phyloP scores from a whole-genome alignment of 1,140 invertebrate species.

The Phortica variegata region DNA sequence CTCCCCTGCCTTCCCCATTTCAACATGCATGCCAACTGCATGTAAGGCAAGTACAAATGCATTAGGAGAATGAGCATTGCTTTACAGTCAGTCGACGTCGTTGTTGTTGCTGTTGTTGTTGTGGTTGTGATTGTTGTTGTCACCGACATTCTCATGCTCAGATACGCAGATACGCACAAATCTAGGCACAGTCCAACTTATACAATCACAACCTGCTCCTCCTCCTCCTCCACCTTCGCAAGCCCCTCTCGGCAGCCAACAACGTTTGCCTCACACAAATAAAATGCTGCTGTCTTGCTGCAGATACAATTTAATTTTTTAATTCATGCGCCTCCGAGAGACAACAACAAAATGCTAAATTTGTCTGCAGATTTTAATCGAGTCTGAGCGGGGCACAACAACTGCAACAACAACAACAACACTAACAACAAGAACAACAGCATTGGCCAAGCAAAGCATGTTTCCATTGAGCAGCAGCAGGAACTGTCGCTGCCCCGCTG shows the following conservation, averaged over 20 bases:
- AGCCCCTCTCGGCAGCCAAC: too few species aligned
- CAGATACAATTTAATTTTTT: constrained; percentile 53
- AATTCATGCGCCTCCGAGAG: constrained; percentile 41
- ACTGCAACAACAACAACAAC: constrained; percentile 14
- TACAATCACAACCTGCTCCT: too few species aligned
- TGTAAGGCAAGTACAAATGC: neutral
- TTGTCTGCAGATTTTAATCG: constrained; percentile 54
- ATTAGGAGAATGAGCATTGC: constrained; percentile 40
- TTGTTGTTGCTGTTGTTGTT: constrained; percentile 14
- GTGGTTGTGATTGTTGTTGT: too few species aligned
- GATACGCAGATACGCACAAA: too few species aligned
- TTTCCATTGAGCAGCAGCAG: constrained; percentile 35
- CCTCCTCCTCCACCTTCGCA: too few species aligned
- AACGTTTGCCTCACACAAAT: too few species aligned
- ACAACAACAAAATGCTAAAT: constrained; percentile 52
- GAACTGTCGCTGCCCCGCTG: too few species aligned
- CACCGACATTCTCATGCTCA: too few species aligned
- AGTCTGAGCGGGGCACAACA: constrained; percentile 46
- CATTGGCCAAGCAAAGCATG: constrained; percentile 14
- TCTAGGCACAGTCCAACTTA: too few species aligned
- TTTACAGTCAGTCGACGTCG: constrained; percentile 51
- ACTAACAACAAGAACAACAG: constrained; percentile 5
- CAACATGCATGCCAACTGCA: constrained; percentile 24
- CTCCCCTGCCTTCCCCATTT: too few species aligned
- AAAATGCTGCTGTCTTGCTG: too few species aligned